These are phyloP conservation scores for Arctopsyche grandis DNA, from an alignment of 1,140 invertebrate genomes.

Conservation along the genomic window DNA sequence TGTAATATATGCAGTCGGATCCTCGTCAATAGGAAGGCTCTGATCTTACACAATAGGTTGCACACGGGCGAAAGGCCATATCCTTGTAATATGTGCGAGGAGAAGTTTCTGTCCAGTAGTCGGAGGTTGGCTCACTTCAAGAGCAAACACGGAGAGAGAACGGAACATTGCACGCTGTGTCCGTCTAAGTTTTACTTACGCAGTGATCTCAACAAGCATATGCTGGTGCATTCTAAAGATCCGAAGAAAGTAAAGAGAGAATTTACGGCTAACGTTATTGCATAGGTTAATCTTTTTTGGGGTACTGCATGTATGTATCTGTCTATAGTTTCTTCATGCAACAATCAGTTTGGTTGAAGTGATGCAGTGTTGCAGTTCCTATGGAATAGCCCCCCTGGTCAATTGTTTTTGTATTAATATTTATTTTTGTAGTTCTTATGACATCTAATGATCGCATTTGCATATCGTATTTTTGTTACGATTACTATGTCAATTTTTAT, in stretches of 20 bases:
- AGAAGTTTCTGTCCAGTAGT: slow-evolving; percentile 64
- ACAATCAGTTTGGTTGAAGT: no score
- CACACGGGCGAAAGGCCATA: slow-evolving; percentile 84
- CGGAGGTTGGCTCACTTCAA: slow-evolving; percentile 61
- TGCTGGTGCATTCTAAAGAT: slow-evolving; percentile 37
- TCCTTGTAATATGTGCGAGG: slow-evolving; percentile 75
- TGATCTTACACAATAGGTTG: slow-evolving; percentile 61
- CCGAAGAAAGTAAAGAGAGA: slow-evolving; percentile 22
- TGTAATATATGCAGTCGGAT: slow-evolving; percentile 64
- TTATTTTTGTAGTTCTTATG: no score
- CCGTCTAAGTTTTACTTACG: slow-evolving; percentile 41
- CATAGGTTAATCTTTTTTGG: no score
- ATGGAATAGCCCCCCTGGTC: no score
- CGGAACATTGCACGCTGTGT: slow-evolving; percentile 40
- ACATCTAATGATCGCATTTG: no score
- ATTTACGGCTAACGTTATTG: not conserved
- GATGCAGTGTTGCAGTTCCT: no score
- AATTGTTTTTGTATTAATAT: no score
- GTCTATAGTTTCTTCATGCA: no score
- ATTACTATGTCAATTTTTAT: no score
- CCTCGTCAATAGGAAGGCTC: slow-evolving; percentile 63
- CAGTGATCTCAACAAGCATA: slow-evolving; percentile 49
- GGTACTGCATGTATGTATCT: no score
- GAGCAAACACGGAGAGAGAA: slow-evolving; percentile 60
- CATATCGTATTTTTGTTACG: no score